Evolutionary conservation across 2,797 vertebrate species (phyloP).

Genomic region (Allobates femoralis): DNA sequence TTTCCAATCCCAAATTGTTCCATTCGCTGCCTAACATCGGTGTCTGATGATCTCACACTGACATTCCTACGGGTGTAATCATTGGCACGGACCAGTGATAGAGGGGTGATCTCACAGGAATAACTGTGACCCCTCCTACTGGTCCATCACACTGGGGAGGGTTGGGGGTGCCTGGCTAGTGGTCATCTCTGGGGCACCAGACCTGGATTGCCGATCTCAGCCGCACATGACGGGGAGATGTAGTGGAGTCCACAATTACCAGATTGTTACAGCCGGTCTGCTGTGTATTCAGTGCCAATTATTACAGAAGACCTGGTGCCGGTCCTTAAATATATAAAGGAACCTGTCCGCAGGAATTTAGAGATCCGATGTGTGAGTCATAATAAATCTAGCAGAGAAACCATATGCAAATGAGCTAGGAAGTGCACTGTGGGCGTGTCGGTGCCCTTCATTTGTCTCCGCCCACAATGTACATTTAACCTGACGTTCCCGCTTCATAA

Average conservation of each 20-base stretch:
- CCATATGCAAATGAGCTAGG: too few relatives aligned
- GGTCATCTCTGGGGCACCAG: neutral
- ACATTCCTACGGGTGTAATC: conserved; percentile 24
- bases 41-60: conserved; percentile 5
- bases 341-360: too few relatives aligned
- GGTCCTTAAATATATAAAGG: too few relatives aligned
- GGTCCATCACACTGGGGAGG: neutral
- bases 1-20: neutral
- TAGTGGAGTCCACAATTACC: neutral
- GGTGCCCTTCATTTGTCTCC: too few relatives aligned
- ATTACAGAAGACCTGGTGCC: too few relatives aligned
- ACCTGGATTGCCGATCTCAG: neutral
- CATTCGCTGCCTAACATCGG: neutral
- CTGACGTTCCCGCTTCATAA: too few relatives aligned
- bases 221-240: neutral
- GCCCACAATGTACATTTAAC: too few relatives aligned
- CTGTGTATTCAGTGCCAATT: too few relatives aligned
- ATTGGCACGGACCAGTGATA: neutral
- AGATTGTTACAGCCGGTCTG: too few relatives aligned
- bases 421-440: too few relatives aligned
- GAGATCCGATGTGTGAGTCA: too few relatives aligned
- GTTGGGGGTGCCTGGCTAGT: neutral
- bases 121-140: neutral
- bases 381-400: too few relatives aligned
- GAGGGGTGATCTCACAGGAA: neutral